phyloP scores from a whole-genome alignment of 1,140 invertebrate genomes.

The Brachionus rubens region DNA sequence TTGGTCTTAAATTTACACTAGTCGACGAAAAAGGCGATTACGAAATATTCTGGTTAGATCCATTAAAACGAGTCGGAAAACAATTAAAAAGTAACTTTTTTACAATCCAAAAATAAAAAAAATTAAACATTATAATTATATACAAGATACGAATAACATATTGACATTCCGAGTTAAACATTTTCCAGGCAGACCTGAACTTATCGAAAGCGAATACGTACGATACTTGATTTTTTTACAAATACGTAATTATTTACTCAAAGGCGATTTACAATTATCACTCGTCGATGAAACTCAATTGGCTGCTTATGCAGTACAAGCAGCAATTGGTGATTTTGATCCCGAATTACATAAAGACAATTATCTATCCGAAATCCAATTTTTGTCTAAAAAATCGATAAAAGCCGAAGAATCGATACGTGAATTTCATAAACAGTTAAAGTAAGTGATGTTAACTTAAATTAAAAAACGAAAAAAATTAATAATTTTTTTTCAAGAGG shows the following conservation, averaged over 20 bases:
- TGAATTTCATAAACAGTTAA: conserved; percentile 36
- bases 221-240: conserved; percentile 44
- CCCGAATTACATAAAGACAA: conserved; percentile 1
- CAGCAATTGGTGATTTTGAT: conserved; percentile 34
- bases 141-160: conserved; percentile 27
- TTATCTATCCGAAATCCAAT: conserved; percentile 12
- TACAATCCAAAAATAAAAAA: neutral
- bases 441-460: neutral
- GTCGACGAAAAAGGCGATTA: conserved; percentile 33
- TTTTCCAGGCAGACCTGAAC: conserved; percentile 31
- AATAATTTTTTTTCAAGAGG: conserved; percentile 1
- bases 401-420: conserved; percentile 19
- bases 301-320: conserved; percentile 41
- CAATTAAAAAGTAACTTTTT: conserved; percentile 38
- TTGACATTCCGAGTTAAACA: conserved; percentile 45
- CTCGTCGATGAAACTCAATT: conserved; percentile 6
- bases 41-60: conserved; percentile 46
- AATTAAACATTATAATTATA: neutral
- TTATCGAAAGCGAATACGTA: conserved; percentile 45
- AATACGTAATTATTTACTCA: conserved; percentile 38
- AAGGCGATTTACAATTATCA: conserved; percentile 37
- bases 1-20: conserved; percentile 34
- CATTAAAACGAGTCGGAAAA: conserved; percentile 22
- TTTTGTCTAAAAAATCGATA: conserved; percentile 2
- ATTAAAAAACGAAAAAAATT: neutral